phyloP scores from a whole-genome alignment of 2,888 invertebrate species.

The Acronicta leporina region DNA sequence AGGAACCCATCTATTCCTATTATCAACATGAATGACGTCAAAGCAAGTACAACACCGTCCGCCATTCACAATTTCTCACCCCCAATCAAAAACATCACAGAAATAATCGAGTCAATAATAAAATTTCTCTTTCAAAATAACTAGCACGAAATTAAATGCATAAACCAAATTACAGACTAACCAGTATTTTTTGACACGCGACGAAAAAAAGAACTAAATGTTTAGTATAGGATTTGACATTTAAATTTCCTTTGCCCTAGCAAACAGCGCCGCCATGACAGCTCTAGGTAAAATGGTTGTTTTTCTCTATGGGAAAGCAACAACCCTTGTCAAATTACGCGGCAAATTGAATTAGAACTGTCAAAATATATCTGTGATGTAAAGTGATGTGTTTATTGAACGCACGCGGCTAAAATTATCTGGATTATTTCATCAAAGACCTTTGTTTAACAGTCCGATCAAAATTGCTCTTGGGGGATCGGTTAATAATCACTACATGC shows the following conservation, averaged over 20 bases:
- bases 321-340: slow-evolving; percentile 47
- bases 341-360: slow-evolving; percentile 60
- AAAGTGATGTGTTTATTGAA: slow-evolving; percentile 43
- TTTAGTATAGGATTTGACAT: slow-evolving; percentile 8
- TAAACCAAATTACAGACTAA: slow-evolving; percentile 12
- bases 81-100: slow-evolving; percentile 30
- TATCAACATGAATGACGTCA: slow-evolving; percentile 7
- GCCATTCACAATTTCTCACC: slow-evolving; percentile 19
- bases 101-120: slow-evolving; percentile 32
- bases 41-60: slow-evolving; percentile 5
- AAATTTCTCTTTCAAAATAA: slow-evolving; percentile 30
- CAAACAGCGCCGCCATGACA: slow-evolving; percentile 8
- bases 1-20: background rate
- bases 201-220: background rate
- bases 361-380: slow-evolving; percentile 62
- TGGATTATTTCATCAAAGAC: slow-evolving; percentile 13
- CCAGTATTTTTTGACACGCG: slow-evolving; percentile 6
- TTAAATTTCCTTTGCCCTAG: background rate
- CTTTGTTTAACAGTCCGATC: slow-evolving; percentile 16
- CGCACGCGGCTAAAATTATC: slow-evolving; percentile 48
- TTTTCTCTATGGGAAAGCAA: slow-evolving; percentile 16
- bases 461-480: slow-evolving; percentile 9
- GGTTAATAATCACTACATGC: no score
- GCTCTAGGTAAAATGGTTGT: slow-evolving; percentile 24
- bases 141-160: slow-evolving; percentile 41